phyloP scores from a whole-genome alignment of 2,797 vertebrate genomes.

The Hippocampus kuda region DNA sequence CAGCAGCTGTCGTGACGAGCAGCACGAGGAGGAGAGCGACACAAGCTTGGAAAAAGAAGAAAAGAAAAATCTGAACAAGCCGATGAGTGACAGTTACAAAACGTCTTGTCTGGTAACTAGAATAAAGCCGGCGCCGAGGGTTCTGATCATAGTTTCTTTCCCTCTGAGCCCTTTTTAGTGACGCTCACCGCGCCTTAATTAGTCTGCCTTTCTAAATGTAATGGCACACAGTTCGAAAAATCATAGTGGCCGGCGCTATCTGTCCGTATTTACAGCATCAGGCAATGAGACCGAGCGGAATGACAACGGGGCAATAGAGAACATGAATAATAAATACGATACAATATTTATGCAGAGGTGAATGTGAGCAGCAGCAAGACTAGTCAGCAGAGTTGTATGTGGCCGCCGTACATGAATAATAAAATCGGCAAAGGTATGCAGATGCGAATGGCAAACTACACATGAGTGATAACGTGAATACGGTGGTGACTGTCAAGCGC shows the following conservation, averaged over 20 bases:
- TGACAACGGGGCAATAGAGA: not conserved
- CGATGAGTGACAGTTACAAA: conserved; percentile 31
- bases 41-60: conserved; percentile 8
- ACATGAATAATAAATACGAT: not conserved
- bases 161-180: conserved; percentile 47
- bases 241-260: not conserved
- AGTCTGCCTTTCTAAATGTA: conserved; percentile 34
- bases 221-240: conserved; percentile 18
- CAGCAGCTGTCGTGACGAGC: conserved; percentile 46
- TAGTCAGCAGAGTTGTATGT: not conserved
- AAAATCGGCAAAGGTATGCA: not conserved
- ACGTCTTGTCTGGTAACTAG: conserved; percentile 30
- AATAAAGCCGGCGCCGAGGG: conserved; percentile 25
- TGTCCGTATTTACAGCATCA: not conserved
- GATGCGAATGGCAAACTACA: not conserved
- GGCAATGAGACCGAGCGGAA: not conserved
- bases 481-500: not conserved
- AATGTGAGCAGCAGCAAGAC: not conserved
- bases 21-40: conserved; percentile 27
- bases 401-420: not conserved
- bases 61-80: conserved; percentile 19
- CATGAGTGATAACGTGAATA: not conserved
- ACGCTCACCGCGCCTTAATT: conserved; percentile 50
- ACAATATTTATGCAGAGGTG: not conserved
- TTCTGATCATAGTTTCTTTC: conserved; percentile 41